phyloP scores from a whole-genome alignment of 1,140 invertebrate species.

The Papilio helenus region DNA sequence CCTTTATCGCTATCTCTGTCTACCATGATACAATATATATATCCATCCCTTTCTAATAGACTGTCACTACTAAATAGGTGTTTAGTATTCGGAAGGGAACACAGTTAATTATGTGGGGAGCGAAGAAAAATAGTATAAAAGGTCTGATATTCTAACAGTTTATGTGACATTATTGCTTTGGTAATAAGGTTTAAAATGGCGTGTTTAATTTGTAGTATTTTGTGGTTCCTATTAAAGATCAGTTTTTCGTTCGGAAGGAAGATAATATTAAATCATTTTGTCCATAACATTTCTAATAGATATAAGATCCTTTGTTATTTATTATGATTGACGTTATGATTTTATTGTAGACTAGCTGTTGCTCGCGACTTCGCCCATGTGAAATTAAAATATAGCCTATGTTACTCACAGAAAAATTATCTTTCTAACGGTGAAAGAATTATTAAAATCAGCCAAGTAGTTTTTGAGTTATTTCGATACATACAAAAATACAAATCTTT shows the following conservation, averaged over 20 bases:
- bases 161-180: conserved; percentile 42
- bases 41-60: conserved; percentile 53
- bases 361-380: too few relatives aligned
- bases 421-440: too few relatives aligned
- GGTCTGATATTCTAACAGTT: conserved; percentile 36
- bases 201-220: conserved; percentile 40
- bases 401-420: too few relatives aligned
- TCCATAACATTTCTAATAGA: conserved; percentile 54
- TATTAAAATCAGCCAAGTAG: too few relatives aligned
- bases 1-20: conserved; percentile 57
- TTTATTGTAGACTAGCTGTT: too few relatives aligned
- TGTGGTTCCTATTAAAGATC: conserved; percentile 47
- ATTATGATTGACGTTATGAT: background rate
- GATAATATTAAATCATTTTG: conserved; percentile 64
- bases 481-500: too few relatives aligned
- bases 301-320: conserved; percentile 34
- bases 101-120: conserved; percentile 76
- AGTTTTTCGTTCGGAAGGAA: conserved; percentile 63
- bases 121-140: conserved; percentile 71
- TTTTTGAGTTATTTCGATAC: too few relatives aligned
- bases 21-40: conserved; percentile 44
- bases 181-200: conserved; percentile 51
- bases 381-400: too few relatives aligned
- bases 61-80: conserved; percentile 78
- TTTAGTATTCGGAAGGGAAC: conserved; percentile 81